A percentile compares a stretch with the other conserved stretches of the same genome.
Evolutionary conservation across 2,888 invertebrate genomes (phyloP).

Genomic region (Coelopa pilipes): DNA sequence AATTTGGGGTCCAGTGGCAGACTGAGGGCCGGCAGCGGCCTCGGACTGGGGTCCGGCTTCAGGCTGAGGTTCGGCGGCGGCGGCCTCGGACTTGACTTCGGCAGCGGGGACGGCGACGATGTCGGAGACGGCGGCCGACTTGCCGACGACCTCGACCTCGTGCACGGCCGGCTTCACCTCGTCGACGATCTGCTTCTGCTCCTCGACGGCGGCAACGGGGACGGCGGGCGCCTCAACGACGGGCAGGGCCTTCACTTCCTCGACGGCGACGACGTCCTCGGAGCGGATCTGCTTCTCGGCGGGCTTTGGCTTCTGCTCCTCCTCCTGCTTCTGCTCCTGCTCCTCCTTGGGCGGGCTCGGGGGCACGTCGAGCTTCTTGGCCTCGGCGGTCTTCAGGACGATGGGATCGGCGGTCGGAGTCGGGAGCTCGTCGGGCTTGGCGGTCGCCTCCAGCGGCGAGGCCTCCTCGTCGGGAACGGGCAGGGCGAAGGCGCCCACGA

Average conservation of each 20-base stretch:
- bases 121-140: slow-evolving; percentile 38
- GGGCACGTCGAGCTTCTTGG: slow-evolving; percentile 42
- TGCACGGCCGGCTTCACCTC: slow-evolving; percentile 44
- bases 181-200: slow-evolving; percentile 47
- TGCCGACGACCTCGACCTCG: slow-evolving; percentile 41
- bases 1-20: background rate
- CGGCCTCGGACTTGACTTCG: slow-evolving; percentile 30
- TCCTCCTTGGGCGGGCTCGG: slow-evolving; percentile 43
- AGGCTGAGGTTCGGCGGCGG: slow-evolving; percentile 37
- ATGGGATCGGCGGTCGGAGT: slow-evolving; percentile 47
- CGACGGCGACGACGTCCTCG: slow-evolving; percentile 41
- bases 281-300: slow-evolving; percentile 49
- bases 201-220: slow-evolving; percentile 46
- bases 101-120: slow-evolving; percentile 30
- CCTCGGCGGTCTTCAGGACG: slow-evolving; percentile 22
- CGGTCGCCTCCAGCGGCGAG: slow-evolving; percentile 45
- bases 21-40: background rate
- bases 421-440: too few relatives aligned
- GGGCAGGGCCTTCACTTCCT: slow-evolving; percentile 51
- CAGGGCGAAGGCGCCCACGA: slow-evolving; percentile 55
- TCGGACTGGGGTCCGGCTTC: background rate
- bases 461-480: slow-evolving; percentile 63
- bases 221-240: slow-evolving; percentile 45
- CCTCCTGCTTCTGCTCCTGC: slow-evolving; percentile 31
- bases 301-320: slow-evolving; percentile 35